Evolutionary conservation across 2,888 invertebrate genomes (phyloP).

Genomic region (Agonopterix heracliana): DNA sequence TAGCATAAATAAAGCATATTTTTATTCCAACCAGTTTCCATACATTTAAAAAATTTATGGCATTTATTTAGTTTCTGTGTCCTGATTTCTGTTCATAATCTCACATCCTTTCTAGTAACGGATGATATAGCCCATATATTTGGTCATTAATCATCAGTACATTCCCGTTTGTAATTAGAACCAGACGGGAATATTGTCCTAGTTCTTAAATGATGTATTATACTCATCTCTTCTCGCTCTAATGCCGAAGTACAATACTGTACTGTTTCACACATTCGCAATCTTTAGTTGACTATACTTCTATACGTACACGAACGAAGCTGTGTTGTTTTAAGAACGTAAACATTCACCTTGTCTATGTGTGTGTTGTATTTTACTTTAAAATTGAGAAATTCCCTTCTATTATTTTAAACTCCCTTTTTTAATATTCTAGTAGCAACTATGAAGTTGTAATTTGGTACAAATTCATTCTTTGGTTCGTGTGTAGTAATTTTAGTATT

Average conservation of each 20-base stretch:
- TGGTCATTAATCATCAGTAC: slow-evolving; percentile 31
- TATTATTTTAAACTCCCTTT: too few relatives aligned
- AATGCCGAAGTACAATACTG: slow-evolving; percentile 62
- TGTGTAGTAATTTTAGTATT: too few relatives aligned
- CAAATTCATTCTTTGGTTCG: too few relatives aligned
- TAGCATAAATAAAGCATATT: too few relatives aligned
- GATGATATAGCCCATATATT: too few relatives aligned
- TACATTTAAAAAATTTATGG: too few relatives aligned
- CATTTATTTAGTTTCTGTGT: too few relatives aligned
- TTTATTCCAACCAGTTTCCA: too few relatives aligned
- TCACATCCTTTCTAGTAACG: too few relatives aligned
- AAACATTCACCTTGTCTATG: slow-evolving; percentile 8
- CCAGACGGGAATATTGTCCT: slow-evolving; percentile 58
- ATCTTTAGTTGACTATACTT: slow-evolving; percentile 3
- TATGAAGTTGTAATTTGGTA: too few relatives aligned
- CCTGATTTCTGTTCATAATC: too few relatives aligned
- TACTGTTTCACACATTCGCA: slow-evolving; percentile 40
- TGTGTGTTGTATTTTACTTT: slow-evolving; percentile 6
- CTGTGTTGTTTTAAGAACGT: slow-evolving; percentile 9
- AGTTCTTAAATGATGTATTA: slow-evolving; percentile 62
- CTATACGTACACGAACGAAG: not conserved
- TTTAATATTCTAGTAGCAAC: not conserved
- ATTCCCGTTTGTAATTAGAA: slow-evolving; percentile 49
- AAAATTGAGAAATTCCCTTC: too few relatives aligned
- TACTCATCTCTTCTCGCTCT: slow-evolving; percentile 62